Base-by-base conservation (phyloP, 2,113 vertebrate species). In the Machaerirhynchus nigripectus region DNA sequence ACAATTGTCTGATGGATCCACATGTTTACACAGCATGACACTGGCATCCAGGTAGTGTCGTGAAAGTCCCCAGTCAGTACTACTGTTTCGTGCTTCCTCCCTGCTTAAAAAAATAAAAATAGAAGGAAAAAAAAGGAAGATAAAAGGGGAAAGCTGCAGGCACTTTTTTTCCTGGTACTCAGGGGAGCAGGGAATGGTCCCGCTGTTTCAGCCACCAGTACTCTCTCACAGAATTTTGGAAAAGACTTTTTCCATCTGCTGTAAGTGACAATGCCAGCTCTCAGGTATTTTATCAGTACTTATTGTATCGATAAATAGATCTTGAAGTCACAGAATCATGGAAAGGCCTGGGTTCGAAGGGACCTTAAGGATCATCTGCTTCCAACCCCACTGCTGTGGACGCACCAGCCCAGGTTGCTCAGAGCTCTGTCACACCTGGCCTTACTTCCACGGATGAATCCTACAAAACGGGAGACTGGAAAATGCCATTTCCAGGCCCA, bases 1-100 rank as follows among this genome's bases (percentile, higher is more conserved):
- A 81, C 75, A 90, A 86, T 77, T 93, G 93, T 95, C 67, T 88
- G 70, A 88, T 78, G 92, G 64, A 91, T 91, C 82, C 82, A 81
- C 85, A 57, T 95, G 84, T 95, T 95, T 91, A 90, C 87, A 92
- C 85, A 94, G 95, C 73, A 7, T 67, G 92, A 94, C 95, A 84
- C 11, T 80, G 96, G 88, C 79, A 74, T 90, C 42, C 82, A 85
- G 53, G 85, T 35, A 80, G 46, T 49, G 77, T 84, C 11, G 1
- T 82, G 65, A 27, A 78, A 64, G 67, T 30, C 67, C 44, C 42
- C 23, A 27, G 7, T 37, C 94, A 91, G 55, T 53, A 26, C 50
- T 85, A 46, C 90, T 67, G 84, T 55, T 79, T 69, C 18, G 11
- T 76, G 63, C 57, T 90, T 92, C 90, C 63, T 84, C 80, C 20